These are phyloP conservation scores for Paragorgia papillata DNA, from an alignment of 92 coral and sea anemone species.

Conservation along the genomic window DNA sequence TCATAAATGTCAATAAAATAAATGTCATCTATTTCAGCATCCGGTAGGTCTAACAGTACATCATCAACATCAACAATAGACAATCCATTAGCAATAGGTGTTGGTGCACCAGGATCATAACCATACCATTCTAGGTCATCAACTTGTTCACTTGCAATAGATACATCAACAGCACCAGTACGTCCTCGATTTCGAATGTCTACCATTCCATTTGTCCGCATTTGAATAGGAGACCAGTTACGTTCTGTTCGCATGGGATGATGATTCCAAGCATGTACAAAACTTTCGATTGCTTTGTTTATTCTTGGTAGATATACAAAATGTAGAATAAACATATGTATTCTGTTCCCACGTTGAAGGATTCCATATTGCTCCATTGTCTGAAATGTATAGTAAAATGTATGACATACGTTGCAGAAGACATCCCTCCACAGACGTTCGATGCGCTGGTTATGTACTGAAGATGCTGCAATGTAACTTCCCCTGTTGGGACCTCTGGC, in stretches of 20 bases:
- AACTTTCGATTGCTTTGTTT: conserved; percentile 45
- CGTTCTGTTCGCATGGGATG: conserved; percentile 63
- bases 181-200: conserved; percentile 34
- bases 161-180: conserved; percentile 10
- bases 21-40: conserved; percentile 9
- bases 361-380: conserved; percentile 20
- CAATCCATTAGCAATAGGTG: conserved; percentile 45
- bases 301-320: too few species aligned
- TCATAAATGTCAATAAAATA: conserved; percentile 47
- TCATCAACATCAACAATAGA: conserved; percentile 47
- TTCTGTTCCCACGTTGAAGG: too few species aligned
- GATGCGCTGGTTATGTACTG: conserved; percentile 30
- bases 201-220: conserved; percentile 68
- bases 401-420: conserved; percentile 28
- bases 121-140: conserved; percentile 49
- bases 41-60: conserved; percentile 21
- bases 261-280: conserved; percentile 59
- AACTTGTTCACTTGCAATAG: too few species aligned
- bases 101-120: conserved; percentile 50
- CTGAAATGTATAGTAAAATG: conserved; percentile 33
- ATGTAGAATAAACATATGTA: too few species aligned
- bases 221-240: conserved; percentile 62
- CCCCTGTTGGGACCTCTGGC: conserved; percentile 28
- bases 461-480: conserved; percentile 19
- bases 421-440: conserved; percentile 38